These are phyloP conservation scores for Euclidia mi DNA, from an alignment of 2,888 invertebrate genomes.

Conservation along the genomic window DNA sequence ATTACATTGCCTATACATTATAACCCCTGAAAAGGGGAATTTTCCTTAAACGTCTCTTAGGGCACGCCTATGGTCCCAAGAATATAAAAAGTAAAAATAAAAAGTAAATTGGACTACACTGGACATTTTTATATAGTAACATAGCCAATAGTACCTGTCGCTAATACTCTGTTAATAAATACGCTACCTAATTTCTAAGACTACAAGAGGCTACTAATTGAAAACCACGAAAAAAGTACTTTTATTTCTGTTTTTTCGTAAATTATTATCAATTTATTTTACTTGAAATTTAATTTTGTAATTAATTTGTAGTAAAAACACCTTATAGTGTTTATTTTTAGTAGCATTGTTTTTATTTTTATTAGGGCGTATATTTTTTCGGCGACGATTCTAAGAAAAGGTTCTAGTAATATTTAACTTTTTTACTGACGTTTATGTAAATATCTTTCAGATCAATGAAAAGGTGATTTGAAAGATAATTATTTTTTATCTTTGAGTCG, in stretches of 20 bases:
- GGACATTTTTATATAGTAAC: too few relatives aligned
- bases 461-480: neutral
- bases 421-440: neutral
- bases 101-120: too few relatives aligned
- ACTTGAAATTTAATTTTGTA: conserved; percentile 16
- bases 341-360: conserved; percentile 10
- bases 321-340: conserved; percentile 19
- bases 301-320: conserved; percentile 31
- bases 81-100: too few relatives aligned
- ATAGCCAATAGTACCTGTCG: too few relatives aligned
- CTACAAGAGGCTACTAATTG: conserved; percentile 10
- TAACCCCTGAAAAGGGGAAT: too few relatives aligned
- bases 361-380: conserved; percentile 10
- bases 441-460: neutral
- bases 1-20: too few relatives aligned
- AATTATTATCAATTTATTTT: conserved; percentile 30
- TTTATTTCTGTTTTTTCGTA: conserved; percentile 6
- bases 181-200: neutral
- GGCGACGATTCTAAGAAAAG: conserved; percentile 2
- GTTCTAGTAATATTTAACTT: neutral
- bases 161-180: neutral
- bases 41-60: too few relatives aligned
- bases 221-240: conserved; percentile 19
- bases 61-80: too few relatives aligned
- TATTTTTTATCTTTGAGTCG: neutral